Base-by-base conservation (phyloP, 1,140 invertebrate genomes). In the Coelopa frigida region DNA sequence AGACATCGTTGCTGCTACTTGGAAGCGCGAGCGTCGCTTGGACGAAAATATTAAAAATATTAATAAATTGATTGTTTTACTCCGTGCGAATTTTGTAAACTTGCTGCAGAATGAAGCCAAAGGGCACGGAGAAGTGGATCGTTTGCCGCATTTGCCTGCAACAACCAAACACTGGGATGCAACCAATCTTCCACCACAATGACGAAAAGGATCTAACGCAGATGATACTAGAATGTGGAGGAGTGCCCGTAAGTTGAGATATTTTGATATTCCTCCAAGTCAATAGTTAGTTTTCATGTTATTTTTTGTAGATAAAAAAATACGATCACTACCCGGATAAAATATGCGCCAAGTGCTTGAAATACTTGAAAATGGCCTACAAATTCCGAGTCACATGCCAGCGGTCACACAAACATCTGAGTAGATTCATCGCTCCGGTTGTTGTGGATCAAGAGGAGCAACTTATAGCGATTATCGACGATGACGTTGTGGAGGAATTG, bases 311-410 rank as follows among this genome's bases (percentile, higher is more conserved):
- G 62, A 66, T 66, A 21, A 66, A 61, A 26, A 56, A 59, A 44
- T 66, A 62, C 18, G 62, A 66, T 48, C 62, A 66, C 27, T 66
- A 66, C 48, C 62, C 62, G 11, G 62, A 66, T 35, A 66, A 66
- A 44, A 66, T 66, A 32, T 66, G 62, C 27, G 53, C 54, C 14
- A 66, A 56, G 35, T 66, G 62, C 42, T 49, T 51, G 3, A 60
- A 54, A 17, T 53, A 54, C 33, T 49, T 66, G 26, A 55, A 59
- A 20, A 48, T 59, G 35, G 53, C 62, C 1, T 59, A 52, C 20
- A 66, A 59, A 48, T 66, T 66, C 21, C 54, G 62, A 4, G 46
- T 56, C 32, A 54, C 52, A 2, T 66, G 62, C 36, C 62, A 66
- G 48, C 52, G 55, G 4, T 65, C 62, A 3, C 63, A 66, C 41